These are phyloP conservation scores for Rana temporaria DNA, from an alignment of 2,113 vertebrate species.

Conservation along the genomic window DNA sequence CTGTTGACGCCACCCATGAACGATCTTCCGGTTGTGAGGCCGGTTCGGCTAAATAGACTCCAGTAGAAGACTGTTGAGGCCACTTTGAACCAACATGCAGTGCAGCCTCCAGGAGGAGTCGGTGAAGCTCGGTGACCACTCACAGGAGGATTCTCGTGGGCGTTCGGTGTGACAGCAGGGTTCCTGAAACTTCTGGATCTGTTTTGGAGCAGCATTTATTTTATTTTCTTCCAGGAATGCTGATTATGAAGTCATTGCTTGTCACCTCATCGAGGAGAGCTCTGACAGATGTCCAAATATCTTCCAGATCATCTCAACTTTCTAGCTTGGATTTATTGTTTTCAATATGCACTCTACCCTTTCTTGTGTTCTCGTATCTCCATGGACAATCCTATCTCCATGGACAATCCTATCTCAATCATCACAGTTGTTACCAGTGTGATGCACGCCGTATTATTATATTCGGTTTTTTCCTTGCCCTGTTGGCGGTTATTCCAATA, in stretches of 20 bases:
- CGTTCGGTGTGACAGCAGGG: slow-evolving; percentile 81
- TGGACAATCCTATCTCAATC: background rate
- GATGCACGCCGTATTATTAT: too few species aligned
- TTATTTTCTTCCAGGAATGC: slow-evolving; percentile 60
- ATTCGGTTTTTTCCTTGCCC: too few species aligned
- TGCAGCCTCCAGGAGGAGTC: background rate
- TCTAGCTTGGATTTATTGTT: background rate
- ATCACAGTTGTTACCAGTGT: background rate
- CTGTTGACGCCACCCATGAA: slow-evolving; percentile 72
- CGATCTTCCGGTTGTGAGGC: slow-evolving; percentile 53
- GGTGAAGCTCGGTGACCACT: slow-evolving; percentile 49
- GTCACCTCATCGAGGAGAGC: slow-evolving; percentile 80
- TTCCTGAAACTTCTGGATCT: slow-evolving; percentile 66
- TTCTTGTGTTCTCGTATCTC: background rate
- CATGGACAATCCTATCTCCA: background rate
- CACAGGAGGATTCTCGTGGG: slow-evolving; percentile 59
- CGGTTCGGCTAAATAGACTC: slow-evolving; percentile 45
- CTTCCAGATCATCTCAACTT: slow-evolving; percentile 54
- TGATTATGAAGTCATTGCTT: slow-evolving; percentile 81
- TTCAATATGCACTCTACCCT: background rate
- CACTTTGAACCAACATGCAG: background rate
- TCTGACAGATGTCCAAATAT: slow-evolving; percentile 77
- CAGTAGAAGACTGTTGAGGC: slow-evolving; percentile 54
- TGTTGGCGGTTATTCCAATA: too few species aligned
- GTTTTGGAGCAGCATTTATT: slow-evolving; percentile 67